Evolutionary conservation across 2,797 vertebrate genomes (phyloP).

Genomic region (Prunella strophiata): DNA sequence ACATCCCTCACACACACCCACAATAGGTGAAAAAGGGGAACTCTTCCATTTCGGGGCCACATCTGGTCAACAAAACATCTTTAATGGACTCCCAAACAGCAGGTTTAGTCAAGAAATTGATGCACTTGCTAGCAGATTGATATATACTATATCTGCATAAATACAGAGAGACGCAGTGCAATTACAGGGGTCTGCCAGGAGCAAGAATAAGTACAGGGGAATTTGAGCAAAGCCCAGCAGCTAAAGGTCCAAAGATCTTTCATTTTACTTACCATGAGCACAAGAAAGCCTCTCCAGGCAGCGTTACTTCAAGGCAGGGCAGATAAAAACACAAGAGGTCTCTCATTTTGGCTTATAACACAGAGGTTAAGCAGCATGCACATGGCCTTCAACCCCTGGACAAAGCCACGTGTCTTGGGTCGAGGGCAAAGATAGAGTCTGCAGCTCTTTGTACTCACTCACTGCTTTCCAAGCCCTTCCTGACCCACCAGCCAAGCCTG

Average conservation of each 20-base stretch:
- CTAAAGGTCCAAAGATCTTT: slow-evolving; percentile 3
- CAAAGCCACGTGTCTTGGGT: not conserved
- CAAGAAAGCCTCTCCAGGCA: not conserved
- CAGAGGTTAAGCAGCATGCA: not conserved
- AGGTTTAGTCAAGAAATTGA: not conserved
- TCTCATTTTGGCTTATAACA: not conserved
- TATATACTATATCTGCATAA: not conserved
- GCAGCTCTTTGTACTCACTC: not conserved
- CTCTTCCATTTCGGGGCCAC: not conserved
- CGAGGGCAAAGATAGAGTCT: not conserved
- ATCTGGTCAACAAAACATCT: not conserved
- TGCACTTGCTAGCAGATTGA: not conserved
- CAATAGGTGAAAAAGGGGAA: not conserved
- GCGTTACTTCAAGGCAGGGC: not conserved
- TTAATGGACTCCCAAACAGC: not conserved
- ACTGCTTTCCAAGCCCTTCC: not conserved
- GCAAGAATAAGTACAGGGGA: not conserved
- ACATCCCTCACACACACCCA: not conserved
- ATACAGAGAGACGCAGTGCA: not conserved
- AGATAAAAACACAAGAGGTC: not conserved
- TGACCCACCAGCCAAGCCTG: not conserved
- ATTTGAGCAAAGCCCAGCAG: not conserved
- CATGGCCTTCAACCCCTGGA: not conserved
- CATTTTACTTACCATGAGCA: not conserved
- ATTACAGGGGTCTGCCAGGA: not conserved